phyloP scores from a whole-genome alignment of 2,888 invertebrate genomes.

The Hymenopus coronatus region DNA sequence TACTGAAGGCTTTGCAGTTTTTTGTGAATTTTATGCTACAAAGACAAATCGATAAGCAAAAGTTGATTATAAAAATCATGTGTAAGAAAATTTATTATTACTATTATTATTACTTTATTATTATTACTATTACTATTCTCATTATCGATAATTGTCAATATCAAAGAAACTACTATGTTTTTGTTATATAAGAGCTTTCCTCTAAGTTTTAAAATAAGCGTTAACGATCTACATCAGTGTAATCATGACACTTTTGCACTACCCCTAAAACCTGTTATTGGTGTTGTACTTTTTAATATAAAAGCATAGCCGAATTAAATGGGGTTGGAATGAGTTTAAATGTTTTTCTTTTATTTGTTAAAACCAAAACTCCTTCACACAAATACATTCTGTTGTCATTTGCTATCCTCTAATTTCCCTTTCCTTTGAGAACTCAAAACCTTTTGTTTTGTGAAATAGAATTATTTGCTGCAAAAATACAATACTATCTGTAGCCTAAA shows the following conservation, averaged over 20 bases:
- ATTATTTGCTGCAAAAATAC: too few species aligned
- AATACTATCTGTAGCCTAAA: too few species aligned
- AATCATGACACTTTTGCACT: conserved; percentile 29
- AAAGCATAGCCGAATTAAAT: conserved; percentile 33
- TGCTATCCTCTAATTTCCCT: not conserved
- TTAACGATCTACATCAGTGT: conserved; percentile 4
- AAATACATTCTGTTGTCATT: not conserved
- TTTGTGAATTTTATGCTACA: conserved; percentile 16
- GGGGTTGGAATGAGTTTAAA: conserved; percentile 30
- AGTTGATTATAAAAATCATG: not conserved
- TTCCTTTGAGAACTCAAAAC: not conserved
- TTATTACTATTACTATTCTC: not conserved
- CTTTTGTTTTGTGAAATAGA: too few species aligned
- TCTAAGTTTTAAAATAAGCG: conserved; percentile 23
- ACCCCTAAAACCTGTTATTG: conserved; percentile 29
- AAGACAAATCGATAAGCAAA: conserved; percentile 10
- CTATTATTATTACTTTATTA: not conserved
- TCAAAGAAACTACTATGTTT: conserved; percentile 17
- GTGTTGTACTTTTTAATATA: conserved; percentile 35
- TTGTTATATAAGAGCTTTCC: conserved; percentile 24
- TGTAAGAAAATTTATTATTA: conserved; percentile 1
- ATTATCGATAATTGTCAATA: conserved; percentile 1
- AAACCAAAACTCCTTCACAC: not conserved
- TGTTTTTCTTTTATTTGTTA: not conserved
- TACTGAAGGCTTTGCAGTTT: conserved; percentile 30